Evolutionary conservation across 2,888 invertebrate species (phyloP).

Genomic region (Ferdinandea cuprea): DNA sequence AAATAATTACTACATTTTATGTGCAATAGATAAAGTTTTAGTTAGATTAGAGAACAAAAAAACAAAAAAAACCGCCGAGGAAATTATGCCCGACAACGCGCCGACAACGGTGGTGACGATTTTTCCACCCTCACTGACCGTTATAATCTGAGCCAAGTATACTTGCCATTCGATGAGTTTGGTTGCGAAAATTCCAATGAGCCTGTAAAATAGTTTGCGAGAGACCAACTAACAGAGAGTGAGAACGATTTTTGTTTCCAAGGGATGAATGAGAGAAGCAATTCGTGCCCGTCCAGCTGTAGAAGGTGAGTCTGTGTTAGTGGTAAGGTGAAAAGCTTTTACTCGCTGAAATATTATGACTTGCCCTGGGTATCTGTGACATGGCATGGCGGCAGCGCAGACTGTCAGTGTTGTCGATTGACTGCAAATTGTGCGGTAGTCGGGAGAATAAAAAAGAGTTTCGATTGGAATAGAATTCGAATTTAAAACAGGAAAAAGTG

Average conservation of each 20-base stretch:
- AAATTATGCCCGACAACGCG: slow-evolving; percentile 54
- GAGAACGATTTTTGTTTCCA: slow-evolving; percentile 15
- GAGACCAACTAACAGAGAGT: slow-evolving; percentile 6
- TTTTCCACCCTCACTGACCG: slow-evolving; percentile 75
- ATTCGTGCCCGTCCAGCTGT: background rate
- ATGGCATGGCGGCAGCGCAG: too few species aligned
- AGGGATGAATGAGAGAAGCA: slow-evolving; percentile 39
- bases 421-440: too few species aligned
- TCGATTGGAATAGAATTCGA: too few species aligned
- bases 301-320: slow-evolving; percentile 10
- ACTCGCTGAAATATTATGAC: background rate
- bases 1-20: slow-evolving; percentile 9
- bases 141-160: slow-evolving; percentile 62
- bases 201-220: background rate
- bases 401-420: too few species aligned
- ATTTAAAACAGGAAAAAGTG: too few species aligned
- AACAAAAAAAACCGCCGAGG: slow-evolving; percentile 35
- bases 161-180: slow-evolving; percentile 52
- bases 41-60: slow-evolving; percentile 31
- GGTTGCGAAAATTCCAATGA: slow-evolving; percentile 61
- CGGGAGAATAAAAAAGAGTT: too few species aligned
- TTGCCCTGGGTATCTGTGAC: too few species aligned
- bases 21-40: slow-evolving; percentile 9
- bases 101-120: slow-evolving; percentile 67
- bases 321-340: slow-evolving; percentile 45